Conservation (phyloP, 2,797 vertebrate species). For the Sphaeramia orbicularis region DNA sequence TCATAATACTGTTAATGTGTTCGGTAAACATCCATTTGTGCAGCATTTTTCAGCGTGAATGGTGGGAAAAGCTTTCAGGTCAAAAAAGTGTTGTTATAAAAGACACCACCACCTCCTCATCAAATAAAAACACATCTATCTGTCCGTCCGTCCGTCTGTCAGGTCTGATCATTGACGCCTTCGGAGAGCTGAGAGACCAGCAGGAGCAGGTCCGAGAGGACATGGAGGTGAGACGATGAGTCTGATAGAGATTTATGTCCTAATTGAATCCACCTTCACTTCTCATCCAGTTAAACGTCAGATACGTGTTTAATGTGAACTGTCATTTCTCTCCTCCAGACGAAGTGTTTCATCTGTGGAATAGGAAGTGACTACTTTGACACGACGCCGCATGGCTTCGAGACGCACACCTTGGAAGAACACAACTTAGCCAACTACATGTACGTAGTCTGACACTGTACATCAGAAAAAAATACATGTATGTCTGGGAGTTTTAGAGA, state of each 20-base stretch:
- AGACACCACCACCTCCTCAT: too few relatives aligned
- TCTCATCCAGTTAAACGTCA: background rate
- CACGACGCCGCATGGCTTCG: constrained; percentile 94
- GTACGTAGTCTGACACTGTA: too few relatives aligned
- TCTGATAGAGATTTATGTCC: background rate
- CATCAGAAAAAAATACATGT: too few relatives aligned
- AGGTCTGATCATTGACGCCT: constrained; percentile 98
- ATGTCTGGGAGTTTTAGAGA: too few relatives aligned
- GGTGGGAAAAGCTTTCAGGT: too few relatives aligned
- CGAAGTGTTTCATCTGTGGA: too few relatives aligned
- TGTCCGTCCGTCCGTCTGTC: constrained; percentile 14
- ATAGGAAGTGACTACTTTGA: constrained; percentile 97
- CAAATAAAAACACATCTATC: background rate
- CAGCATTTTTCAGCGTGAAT: too few relatives aligned
- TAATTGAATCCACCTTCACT: background rate
- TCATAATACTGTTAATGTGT: too few relatives aligned
- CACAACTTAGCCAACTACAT: constrained; percentile 96
- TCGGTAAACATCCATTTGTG: too few relatives aligned
- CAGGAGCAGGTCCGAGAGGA: constrained; percentile 98
- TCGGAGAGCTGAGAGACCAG: constrained; percentile 96
- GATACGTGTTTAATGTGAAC: background rate
- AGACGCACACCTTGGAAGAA: constrained; percentile 95
- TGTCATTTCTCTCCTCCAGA: too few relatives aligned
- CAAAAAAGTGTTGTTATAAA: too few relatives aligned
- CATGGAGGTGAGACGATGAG: constrained; percentile 89